These are phyloP conservation scores for Pachliopta kotzebuea DNA, from an alignment of 2,888 invertebrate genomes.

Conservation along the genomic window DNA sequence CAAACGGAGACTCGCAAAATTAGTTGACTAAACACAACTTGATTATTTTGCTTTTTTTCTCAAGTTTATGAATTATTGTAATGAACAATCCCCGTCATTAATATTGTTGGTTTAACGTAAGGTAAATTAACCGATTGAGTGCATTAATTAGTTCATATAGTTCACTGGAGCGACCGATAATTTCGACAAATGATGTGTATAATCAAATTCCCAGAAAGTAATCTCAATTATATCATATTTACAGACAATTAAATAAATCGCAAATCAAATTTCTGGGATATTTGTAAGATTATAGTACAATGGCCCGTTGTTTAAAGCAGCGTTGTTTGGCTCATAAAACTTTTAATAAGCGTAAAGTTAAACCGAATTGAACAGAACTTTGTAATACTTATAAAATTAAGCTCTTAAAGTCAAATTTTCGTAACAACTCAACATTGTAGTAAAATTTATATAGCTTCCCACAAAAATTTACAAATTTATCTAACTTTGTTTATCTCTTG, in stretches of 20 bases:
- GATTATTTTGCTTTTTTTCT: too few relatives aligned
- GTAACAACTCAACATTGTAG: neutral
- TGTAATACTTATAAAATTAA: constrained; percentile 33
- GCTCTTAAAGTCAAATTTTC: constrained; percentile 29
- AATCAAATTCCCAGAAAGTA: neutral
- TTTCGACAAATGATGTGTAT: neutral
- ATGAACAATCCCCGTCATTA: neutral
- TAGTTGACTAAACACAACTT: too few relatives aligned
- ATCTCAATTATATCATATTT: too few relatives aligned
- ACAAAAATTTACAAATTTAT: too few relatives aligned
- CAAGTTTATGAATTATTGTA: too few relatives aligned
- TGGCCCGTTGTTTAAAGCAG: constrained; percentile 11
- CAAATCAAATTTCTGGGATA: neutral
- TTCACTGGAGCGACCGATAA: neutral
- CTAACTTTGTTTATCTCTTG: too few relatives aligned
- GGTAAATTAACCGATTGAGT: neutral
- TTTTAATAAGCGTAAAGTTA: constrained; percentile 20
- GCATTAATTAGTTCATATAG: neutral
- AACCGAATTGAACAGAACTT: constrained; percentile 30
- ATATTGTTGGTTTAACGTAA: neutral
- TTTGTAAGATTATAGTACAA: neutral
- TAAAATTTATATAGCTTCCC: neutral
- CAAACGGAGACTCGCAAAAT: too few relatives aligned
- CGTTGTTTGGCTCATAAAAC: constrained; percentile 10
- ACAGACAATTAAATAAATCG: neutral